Evolutionary conservation across 2,797 vertebrate species (phyloP), one percentile per base, ranked within the genome.

Genomic region (Phataginus tetradactyla): DNA sequence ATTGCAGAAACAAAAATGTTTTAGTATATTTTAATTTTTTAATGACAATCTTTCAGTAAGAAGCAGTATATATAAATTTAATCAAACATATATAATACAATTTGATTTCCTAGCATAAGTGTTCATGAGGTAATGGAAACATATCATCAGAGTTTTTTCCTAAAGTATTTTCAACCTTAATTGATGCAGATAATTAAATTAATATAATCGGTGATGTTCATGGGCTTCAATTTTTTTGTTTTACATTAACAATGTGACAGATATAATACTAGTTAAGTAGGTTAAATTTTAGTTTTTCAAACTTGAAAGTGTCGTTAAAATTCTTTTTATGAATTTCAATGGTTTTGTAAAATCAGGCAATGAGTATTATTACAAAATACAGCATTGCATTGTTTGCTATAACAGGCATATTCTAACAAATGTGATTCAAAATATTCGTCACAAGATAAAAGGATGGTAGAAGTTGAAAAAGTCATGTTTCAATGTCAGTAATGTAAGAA

Each of bases 221-320:
- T 42, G 80, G 57, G 57, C 59, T 87, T 64, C 23, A 71, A 77
- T 7, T 49, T 45, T 75, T 74, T 21, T 77, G 51, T 45, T 94
- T 68, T 64, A 77, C 34, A 74, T n/a, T 74, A 42, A 10, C 59
- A 95, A 79, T 34, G 18, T 71, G 6, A 95, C 71, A 68, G 51
- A 39, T 45, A 75, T 27, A 79, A 84, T 29, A n/a, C 49, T 66
- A 78, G 23, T 55, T 63, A 72, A 79, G 72, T 25, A 81, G 27
- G 83, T 7, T 84, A 71, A 59, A 87, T 55, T 57, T 53, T 45
- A 57, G 57, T 49, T 66, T 89, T 68, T 89, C 68, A 53, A 72
- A 79, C 91, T 74, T 69, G 12, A 93, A 86, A 87, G 7, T 95
- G 20, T 61, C 37, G 78, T 51, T 87, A 93, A 71, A 79, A 63